Evolutionary conservation across 2,797 vertebrate species (phyloP).

Genomic region (Sebastes jordani): DNA sequence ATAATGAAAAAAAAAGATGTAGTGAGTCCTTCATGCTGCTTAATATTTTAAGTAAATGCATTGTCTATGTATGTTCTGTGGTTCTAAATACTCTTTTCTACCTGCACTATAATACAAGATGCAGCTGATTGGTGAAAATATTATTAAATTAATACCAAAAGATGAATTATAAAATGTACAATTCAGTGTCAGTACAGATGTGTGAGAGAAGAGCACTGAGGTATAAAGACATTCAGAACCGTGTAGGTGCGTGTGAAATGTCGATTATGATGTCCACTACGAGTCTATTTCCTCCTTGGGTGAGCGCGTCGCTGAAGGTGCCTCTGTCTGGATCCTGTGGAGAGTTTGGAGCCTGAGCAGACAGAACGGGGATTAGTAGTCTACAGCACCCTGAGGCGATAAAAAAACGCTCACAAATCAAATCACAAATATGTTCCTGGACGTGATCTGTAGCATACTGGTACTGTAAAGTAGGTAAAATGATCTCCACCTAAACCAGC

Average conservation of each 20-base stretch:
- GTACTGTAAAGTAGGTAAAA: neutral
- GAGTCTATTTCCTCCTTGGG: slow-evolving; percentile 74
- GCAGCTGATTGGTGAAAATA: neutral
- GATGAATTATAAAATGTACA: neutral
- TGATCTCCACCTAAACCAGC: neutral
- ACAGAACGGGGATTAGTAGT: slow-evolving; percentile 14
- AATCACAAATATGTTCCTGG: neutral
- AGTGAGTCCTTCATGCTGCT: neutral
- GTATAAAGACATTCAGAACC: neutral
- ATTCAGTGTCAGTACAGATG: neutral
- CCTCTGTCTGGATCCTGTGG: slow-evolving; percentile 65
- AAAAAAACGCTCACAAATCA: neutral
- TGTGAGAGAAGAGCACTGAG: neutral
- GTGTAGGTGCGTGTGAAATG: neutral
- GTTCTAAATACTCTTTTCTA: neutral
- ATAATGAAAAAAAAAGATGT: neutral
- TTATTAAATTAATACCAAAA: neutral
- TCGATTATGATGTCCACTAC: neutral
- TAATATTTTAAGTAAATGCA: neutral
- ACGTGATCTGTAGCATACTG: neutral
- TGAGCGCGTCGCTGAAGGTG: slow-evolving; percentile 66
- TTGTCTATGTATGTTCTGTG: neutral
- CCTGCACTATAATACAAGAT: neutral
- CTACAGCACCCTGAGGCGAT: neutral
- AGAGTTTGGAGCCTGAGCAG: slow-evolving; percentile 69